Evolutionary conservation across 2,113 vertebrate genomes (phyloP).

Genomic region (Rousettus leschenaultii): DNA sequence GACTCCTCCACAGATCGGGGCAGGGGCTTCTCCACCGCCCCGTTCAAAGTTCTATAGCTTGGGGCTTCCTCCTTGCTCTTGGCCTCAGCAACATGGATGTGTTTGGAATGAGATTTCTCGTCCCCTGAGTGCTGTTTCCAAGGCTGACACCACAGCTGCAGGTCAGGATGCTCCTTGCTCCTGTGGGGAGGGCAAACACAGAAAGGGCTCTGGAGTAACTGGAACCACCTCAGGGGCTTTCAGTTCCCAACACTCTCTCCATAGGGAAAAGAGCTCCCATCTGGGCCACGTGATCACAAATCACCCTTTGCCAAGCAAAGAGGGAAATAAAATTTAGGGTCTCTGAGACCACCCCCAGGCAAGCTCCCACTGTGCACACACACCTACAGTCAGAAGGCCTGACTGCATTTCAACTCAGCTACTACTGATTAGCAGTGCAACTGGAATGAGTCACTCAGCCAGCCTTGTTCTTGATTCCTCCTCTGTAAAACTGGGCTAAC

Average conservation of each 20-base stretch:
- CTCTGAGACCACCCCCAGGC: background rate
- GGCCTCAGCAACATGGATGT: slow-evolving; percentile 79
- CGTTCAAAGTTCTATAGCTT: slow-evolving; percentile 85
- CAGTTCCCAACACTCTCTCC: background rate
- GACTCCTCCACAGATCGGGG: slow-evolving; percentile 89
- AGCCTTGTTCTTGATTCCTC: background rate
- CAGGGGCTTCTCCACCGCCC: slow-evolving; percentile 79
- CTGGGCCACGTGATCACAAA: background rate
- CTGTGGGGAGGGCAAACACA: slow-evolving; percentile 78
- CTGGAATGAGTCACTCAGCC: background rate
- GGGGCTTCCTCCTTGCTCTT: slow-evolving; percentile 81
- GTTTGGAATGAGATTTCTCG: slow-evolving; percentile 82
- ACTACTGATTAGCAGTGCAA: background rate
- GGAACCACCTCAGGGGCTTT: background rate
- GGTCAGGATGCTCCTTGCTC: slow-evolving; percentile 91
- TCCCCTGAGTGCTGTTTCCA: slow-evolving; percentile 87
- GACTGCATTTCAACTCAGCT: background rate
- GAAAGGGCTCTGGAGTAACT: background rate
- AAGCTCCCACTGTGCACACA: background rate
- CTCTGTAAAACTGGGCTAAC: background rate
- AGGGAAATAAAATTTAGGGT: background rate
- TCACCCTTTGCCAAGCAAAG: background rate
- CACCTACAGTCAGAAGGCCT: background rate
- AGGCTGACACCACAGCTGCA: slow-evolving; percentile 95
- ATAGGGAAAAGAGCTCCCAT: background rate